Percentiles rank a stretch among this genome's conserved stretches.
These are phyloP conservation scores for Dryoscopus gambensis DNA, from an alignment of 2,113 vertebrate genomes.

Conservation along the genomic window DNA sequence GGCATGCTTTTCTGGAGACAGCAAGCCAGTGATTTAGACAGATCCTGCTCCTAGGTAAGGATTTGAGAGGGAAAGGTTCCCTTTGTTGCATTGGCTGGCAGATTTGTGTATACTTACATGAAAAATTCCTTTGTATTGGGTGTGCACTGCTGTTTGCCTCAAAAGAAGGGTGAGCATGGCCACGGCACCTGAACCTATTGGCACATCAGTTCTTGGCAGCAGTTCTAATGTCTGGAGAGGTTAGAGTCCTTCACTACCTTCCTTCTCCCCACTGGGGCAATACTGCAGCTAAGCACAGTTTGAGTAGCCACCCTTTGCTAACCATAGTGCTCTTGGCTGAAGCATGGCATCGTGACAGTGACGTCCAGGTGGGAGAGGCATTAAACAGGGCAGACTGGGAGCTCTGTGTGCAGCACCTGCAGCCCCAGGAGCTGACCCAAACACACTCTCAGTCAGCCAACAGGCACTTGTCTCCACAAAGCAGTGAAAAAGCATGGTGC, in stretches of 20 bases:
- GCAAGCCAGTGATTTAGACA: background rate
- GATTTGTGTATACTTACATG: background rate
- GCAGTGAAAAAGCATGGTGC: background rate
- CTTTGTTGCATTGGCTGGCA: background rate
- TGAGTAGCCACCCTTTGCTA: background rate
- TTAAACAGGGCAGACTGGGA: background rate
- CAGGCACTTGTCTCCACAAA: background rate
- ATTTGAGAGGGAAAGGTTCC: background rate
- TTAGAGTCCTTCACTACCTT: background rate
- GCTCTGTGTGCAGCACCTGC: background rate
- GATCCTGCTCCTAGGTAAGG: background rate
- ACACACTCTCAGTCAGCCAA: background rate
- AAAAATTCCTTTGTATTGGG: background rate
- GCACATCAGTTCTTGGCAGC: background rate
- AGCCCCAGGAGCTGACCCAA: background rate
- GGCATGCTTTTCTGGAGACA: background rate
- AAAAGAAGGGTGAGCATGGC: background rate
- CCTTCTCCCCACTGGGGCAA: accelerated
- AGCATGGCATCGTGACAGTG: background rate
- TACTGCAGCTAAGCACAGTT: background rate
- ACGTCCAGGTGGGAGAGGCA: background rate
- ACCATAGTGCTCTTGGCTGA: background rate
- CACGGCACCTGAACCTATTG: background rate
- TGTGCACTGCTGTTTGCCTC: accelerated
- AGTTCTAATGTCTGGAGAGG: background rate